Percentiles rank a stretch among this genome's conserved stretches.
phyloP scores from a whole-genome alignment of 2,888 invertebrate species.

The Micoletzkya japonica region DNA sequence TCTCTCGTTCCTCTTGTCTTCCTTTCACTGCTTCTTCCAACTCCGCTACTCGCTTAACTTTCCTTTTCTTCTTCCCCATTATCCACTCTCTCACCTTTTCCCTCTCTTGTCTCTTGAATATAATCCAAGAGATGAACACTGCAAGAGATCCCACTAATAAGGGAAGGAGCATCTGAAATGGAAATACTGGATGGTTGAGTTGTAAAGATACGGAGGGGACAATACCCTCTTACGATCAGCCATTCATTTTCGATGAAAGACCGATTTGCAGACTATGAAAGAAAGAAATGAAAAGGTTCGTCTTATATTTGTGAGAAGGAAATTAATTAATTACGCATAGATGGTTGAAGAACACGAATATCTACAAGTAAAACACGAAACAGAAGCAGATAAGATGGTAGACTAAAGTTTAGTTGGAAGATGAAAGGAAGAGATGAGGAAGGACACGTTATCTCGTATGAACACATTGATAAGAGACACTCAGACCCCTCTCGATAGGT shows the following conservation, averaged over 20 bases:
- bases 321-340: not conserved
- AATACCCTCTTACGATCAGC: too few species aligned
- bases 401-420: too few species aligned
- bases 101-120: too few species aligned
- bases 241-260: too few species aligned
- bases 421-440: too few species aligned
- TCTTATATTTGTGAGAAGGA: not conserved
- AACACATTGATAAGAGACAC: too few species aligned
- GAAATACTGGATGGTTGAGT: not conserved
- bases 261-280: not conserved
- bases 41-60: conserved; percentile 37
- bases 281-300: not conserved
- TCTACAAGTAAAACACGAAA: not conserved
- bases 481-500: too few species aligned
- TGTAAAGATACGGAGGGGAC: not conserved
- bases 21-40: conserved; percentile 36
- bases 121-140: not conserved
- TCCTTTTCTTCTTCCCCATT: too few species aligned
- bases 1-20: conserved; percentile 38
- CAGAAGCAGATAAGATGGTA: too few species aligned
- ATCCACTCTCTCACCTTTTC: too few species aligned
- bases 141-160: not conserved
- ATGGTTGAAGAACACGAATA: not conserved
- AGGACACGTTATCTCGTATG: too few species aligned
- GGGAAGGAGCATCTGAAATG: not conserved